phyloP scores from a whole-genome alignment of 1,140 invertebrate species.

The Bradynema listronoti region DNA sequence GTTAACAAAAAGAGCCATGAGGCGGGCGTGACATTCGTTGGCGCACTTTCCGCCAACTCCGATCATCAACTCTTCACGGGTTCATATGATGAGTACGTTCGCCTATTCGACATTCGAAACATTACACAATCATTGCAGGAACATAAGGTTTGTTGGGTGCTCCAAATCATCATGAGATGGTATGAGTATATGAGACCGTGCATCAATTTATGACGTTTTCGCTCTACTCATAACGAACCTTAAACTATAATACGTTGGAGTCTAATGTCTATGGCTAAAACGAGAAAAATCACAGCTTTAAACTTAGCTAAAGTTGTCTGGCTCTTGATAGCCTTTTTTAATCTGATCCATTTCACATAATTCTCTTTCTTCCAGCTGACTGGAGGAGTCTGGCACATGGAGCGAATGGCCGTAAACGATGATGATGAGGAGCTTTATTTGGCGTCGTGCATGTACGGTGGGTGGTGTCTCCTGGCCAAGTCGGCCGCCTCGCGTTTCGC shows the following conservation, averaged over 20 bases:
- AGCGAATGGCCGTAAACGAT: too few species aligned
- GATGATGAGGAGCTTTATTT: not conserved
- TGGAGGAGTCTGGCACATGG: slow-evolving; percentile 9
- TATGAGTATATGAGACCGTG: too few species aligned
- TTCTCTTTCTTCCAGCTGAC: not conserved
- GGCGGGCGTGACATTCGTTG: slow-evolving; percentile 3
- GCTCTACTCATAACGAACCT: too few species aligned
- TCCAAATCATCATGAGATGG: too few species aligned
- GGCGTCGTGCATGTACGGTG: slow-evolving; percentile 9
- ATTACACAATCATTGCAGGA: not conserved
- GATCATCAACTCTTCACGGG: not conserved
- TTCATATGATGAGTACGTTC: slow-evolving; percentile 3
- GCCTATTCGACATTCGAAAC: slow-evolving; percentile 1
- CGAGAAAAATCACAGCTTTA: too few species aligned
- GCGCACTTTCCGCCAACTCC: not conserved
- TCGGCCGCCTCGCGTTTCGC: not conserved
- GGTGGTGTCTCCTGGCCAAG: not conserved
- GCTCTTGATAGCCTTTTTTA: too few species aligned
- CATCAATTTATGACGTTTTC: too few species aligned
- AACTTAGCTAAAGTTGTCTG: too few species aligned
- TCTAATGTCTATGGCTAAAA: too few species aligned
- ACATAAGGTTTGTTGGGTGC: not conserved
- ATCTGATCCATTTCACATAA: too few species aligned
- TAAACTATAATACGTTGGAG: too few species aligned
- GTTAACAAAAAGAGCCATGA: not conserved